A percentile compares a stretch with the other conserved stretches of the same genome.
These are phyloP conservation scores for Takifugu rubripes DNA, from an alignment of 2,797 vertebrate species.

Conservation along the genomic window DNA sequence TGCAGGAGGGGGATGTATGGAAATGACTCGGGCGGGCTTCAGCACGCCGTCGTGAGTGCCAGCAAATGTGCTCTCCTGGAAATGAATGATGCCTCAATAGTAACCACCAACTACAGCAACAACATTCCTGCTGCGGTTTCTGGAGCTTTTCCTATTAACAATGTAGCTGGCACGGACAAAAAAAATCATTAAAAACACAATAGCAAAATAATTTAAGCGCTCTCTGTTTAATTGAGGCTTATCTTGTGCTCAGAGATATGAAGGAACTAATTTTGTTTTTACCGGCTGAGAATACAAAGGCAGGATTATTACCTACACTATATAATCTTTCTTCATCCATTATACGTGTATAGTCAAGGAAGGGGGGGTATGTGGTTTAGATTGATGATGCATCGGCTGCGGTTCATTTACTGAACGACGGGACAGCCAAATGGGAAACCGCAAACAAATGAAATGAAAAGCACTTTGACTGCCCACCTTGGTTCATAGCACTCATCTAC, in stretches of 20 bases:
- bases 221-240: slow-evolving; percentile 15
- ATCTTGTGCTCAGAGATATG: slow-evolving; percentile 12
- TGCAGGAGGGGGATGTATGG: background rate
- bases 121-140: slow-evolving; percentile 9
- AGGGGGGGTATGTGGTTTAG: background rate
- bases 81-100: slow-evolving; percentile 30
- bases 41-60: slow-evolving; percentile 25
- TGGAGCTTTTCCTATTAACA: slow-evolving; percentile 6
- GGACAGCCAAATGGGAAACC: background rate
- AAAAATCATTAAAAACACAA: slow-evolving; percentile 36
- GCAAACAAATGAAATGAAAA: background rate
- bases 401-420: slow-evolving; percentile 16
- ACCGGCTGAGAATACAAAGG: slow-evolving; percentile 1
- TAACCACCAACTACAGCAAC: slow-evolving; percentile 16
- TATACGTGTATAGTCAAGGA: background rate
- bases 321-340: slow-evolving; percentile 1
- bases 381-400: background rate
- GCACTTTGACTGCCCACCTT: too few relatives aligned
- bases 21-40: slow-evolving; percentile 34
- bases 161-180: slow-evolving; percentile 5
- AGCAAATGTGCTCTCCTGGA: slow-evolving; percentile 15
- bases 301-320: slow-evolving; percentile 18
- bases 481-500: too few relatives aligned
- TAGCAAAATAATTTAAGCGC: slow-evolving; percentile 6
- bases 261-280: slow-evolving; percentile 11